phyloP scores from a whole-genome alignment of 2,888 invertebrate species.

The Epirrhoe alternata region DNA sequence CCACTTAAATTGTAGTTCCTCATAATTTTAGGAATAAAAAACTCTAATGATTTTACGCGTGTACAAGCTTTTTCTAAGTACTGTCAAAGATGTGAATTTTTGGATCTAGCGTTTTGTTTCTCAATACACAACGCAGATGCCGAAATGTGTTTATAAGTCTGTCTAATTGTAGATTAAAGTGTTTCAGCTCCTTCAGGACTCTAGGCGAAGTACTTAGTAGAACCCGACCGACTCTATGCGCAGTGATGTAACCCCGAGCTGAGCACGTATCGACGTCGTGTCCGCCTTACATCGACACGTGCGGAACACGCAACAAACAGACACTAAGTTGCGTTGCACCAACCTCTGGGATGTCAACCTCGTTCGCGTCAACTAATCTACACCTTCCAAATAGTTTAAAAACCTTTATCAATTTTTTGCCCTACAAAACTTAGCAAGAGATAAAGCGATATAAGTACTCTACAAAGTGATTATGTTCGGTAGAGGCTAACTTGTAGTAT shows the following conservation, averaged over 20 bases:
- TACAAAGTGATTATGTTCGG: not conserved
- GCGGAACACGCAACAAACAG: not conserved
- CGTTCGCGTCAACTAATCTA: constrained; percentile 1
- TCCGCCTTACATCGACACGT: not conserved
- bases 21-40: no score
- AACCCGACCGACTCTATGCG: not conserved
- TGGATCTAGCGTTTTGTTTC: no score
- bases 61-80: no score
- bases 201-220: no score
- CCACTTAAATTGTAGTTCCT: no score
- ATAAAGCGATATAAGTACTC: not conserved
- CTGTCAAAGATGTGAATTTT: no score
- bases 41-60: no score
- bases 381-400: not conserved
- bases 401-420: constrained; percentile 1
- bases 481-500: not conserved
- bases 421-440: constrained; percentile 1
- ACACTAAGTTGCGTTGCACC: not conserved
- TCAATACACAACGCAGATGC: no score
- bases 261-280: not conserved
- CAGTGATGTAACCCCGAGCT: no score
- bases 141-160: no score
- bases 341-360: not conserved
- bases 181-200: no score
- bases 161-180: no score